Percentiles rank a stretch among this genome's conserved stretches.
Conservation (phyloP, 1,140 invertebrate genomes). For the Saccostrea cuccullata region DNA sequence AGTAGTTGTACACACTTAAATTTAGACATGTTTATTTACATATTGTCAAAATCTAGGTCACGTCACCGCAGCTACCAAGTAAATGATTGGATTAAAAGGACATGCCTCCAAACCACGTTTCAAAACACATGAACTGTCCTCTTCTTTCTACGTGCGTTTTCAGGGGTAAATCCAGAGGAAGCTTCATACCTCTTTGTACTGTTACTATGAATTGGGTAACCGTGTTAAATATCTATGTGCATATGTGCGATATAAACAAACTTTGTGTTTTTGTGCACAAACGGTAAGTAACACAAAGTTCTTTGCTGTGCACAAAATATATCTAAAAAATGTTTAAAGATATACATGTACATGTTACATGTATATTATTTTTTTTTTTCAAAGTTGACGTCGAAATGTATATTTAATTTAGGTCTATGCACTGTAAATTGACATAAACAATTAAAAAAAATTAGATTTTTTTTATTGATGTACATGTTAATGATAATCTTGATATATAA, state of each 20-base stretch:
- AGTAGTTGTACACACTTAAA: not conserved
- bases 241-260: not conserved
- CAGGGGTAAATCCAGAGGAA: not conserved
- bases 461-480: no score
- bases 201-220: slow-evolving; percentile 6
- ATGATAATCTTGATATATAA: no score
- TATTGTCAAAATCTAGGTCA: slow-evolving; percentile 24
- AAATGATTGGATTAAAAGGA: not conserved
- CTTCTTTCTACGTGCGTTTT: not conserved
- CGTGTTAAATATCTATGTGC: slow-evolving; percentile 1
- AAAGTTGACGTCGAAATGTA: no score
- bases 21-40: slow-evolving; percentile 7
- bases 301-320: not conserved
- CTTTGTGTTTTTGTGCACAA: not conserved
- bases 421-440: no score
- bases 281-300: not conserved
- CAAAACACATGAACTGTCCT: slow-evolving; percentile 2
- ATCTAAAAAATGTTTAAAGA: no score
- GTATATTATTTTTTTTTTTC: no score
- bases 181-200: not conserved
- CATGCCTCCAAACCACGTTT: not conserved
- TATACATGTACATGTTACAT: no score
- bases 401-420: no score
- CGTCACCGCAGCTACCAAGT: not conserved
- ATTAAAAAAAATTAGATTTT: no score